Percentiles rank a stretch among this genome's conserved stretches.
phyloP scores from a whole-genome alignment of 2,888 invertebrate genomes.

The Chloromyia formosa region DNA sequence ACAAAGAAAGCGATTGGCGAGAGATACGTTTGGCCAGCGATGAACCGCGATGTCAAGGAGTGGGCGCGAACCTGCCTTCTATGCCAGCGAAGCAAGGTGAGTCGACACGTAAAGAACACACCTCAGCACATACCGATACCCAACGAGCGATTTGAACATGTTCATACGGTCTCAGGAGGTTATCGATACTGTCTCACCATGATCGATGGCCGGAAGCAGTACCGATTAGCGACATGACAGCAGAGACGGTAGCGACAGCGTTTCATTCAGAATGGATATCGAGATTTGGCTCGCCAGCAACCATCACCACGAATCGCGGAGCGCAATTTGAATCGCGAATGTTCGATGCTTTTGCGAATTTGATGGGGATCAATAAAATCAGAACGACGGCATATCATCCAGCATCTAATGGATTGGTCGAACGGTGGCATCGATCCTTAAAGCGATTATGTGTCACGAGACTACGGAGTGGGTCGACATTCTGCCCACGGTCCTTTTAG shows the following conservation, averaged over 20 bases:
- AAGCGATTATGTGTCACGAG: constrained; percentile 55
- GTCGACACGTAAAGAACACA: constrained; percentile 12
- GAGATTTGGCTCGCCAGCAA: constrained; percentile 58
- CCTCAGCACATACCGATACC: constrained; percentile 44
- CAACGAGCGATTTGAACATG: constrained; percentile 55
- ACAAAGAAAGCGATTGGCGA: not conserved
- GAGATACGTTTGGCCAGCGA: no score
- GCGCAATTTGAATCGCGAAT: constrained; percentile 56
- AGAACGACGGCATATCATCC: constrained; percentile 58
- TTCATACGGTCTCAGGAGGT: constrained; percentile 61
- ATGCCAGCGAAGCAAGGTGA: not conserved
- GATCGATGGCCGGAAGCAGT: constrained; percentile 54
- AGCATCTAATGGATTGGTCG: constrained; percentile 59
- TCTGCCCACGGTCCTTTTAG: constrained; percentile 57
- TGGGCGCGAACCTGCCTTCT: not conserved
- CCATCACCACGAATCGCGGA: constrained; percentile 57
- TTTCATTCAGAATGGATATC: constrained; percentile 58
- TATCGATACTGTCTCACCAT: constrained; percentile 56
- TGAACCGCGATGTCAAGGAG: no score
- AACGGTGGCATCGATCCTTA: constrained; percentile 59
- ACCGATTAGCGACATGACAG: constrained; percentile 52
- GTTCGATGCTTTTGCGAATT: constrained; percentile 53
- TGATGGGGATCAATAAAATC: constrained; percentile 53
- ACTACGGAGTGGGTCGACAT: constrained; percentile 53
- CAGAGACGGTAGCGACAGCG: constrained; percentile 52